phyloP scores from a whole-genome alignment of 2,888 invertebrate species.

The Corbicula japonica region DNA sequence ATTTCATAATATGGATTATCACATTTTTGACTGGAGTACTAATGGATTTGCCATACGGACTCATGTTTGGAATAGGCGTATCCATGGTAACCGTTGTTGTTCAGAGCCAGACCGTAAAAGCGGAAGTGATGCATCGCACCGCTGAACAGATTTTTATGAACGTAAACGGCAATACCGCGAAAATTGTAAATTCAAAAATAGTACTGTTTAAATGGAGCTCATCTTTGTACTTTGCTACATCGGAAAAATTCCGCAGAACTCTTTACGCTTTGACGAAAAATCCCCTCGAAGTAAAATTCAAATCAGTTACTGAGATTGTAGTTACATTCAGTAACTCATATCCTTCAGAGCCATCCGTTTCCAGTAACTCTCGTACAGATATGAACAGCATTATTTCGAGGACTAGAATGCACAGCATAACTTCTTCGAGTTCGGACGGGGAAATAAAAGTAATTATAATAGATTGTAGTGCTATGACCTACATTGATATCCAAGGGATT shows the following conservation, averaged over 20 bases:
- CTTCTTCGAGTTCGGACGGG: background rate
- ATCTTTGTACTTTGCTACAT: constrained; percentile 60
- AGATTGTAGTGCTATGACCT: constrained; percentile 78
- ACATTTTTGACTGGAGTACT: constrained; percentile 76
- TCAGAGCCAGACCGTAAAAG: constrained; percentile 66
- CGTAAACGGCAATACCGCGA: background rate
- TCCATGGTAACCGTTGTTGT: constrained; percentile 74
- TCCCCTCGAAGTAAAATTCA: constrained; percentile 30
- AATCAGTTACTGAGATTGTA: background rate
- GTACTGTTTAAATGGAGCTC: constrained; percentile 52
- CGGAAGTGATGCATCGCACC: constrained; percentile 1
- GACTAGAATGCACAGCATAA: no score
- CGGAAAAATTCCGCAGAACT: constrained; percentile 49
- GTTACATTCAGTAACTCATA: constrained; percentile 2
- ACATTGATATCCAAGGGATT: constrained; percentile 80
- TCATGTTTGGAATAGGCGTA: constrained; percentile 75
- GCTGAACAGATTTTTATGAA: constrained; percentile 26
- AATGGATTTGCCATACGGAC: constrained; percentile 79
- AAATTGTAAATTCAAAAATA: constrained; percentile 14
- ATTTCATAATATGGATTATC: constrained; percentile 88
- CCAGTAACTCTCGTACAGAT: background rate
- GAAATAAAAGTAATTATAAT: constrained; percentile 68
- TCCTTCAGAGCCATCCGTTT: background rate
- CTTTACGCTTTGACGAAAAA: constrained; percentile 44
- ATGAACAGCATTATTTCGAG: no score